Percentiles rank a stretch among this genome's conserved stretches.
Conservation (phyloP, 2,888 invertebrate genomes). For the Rhingia campestris region DNA sequence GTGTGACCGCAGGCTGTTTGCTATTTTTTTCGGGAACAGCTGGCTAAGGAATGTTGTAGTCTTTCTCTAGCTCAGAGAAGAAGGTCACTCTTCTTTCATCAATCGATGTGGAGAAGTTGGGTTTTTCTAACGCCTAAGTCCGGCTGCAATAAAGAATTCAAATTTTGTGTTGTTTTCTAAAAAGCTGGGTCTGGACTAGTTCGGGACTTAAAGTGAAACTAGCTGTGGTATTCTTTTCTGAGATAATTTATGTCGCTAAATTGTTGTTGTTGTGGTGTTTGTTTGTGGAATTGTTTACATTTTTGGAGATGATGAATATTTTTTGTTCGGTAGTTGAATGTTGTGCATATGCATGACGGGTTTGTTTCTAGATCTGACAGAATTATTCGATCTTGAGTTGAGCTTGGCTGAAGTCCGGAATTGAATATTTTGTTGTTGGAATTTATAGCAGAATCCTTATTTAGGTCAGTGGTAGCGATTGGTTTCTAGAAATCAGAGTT, state of each 20-base stretch:
- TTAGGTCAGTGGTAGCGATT: too few species aligned
- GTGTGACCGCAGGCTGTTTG: constrained; percentile 11
- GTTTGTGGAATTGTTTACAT: background rate
- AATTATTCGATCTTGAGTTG: too few species aligned
- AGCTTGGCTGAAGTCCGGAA: too few species aligned
- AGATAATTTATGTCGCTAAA: constrained; percentile 17
- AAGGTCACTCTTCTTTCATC: constrained; percentile 53
- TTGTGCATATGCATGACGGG: background rate
- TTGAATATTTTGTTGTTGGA: too few species aligned
- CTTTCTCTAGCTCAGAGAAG: constrained; percentile 16
- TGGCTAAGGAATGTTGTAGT: constrained; percentile 39
- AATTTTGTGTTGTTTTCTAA: constrained; percentile 26
- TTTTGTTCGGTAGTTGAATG: background rate
- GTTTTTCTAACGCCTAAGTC: constrained; percentile 44
- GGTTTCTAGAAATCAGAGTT: too few species aligned
- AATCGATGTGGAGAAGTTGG: constrained; percentile 31
- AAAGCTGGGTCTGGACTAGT: constrained; percentile 18
- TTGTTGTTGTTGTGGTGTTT: constrained; percentile 6
- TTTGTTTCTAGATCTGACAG: background rate
- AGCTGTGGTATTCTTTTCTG: constrained; percentile 12
- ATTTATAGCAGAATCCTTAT: too few species aligned
- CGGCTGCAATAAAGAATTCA: constrained; percentile 49
- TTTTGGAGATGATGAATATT: background rate
- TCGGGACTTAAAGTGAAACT: constrained; percentile 21
- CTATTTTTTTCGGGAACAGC: constrained; percentile 24